Evolutionary conservation across 2,888 invertebrate genomes (phyloP).

Genomic region (Netelia fuscicornis): DNA sequence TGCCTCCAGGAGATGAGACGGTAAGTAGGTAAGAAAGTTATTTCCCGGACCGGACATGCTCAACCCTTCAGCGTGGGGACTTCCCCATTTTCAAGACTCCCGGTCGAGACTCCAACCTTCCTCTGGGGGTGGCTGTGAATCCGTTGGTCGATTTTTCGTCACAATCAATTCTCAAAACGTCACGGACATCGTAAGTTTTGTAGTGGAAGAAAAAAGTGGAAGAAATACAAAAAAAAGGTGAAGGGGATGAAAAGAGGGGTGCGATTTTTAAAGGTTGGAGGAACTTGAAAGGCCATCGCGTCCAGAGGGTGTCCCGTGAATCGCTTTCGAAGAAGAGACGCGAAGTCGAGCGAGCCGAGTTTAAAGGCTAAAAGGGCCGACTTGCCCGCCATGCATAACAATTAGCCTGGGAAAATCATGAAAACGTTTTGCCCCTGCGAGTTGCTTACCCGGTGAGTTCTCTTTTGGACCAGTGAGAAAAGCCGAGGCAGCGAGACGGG

Average conservation of each 20-base stretch:
- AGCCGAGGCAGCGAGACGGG: slow-evolving; percentile 41
- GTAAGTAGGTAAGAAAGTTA: slow-evolving; percentile 85
- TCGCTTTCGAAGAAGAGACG: slow-evolving; percentile 35
- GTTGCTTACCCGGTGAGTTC: slow-evolving; percentile 6
- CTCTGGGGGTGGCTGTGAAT: background rate
- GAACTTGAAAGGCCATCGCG: slow-evolving; percentile 33
- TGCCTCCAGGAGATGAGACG: slow-evolving; percentile 84
- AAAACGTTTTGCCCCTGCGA: slow-evolving; percentile 80
- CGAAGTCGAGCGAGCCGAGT: slow-evolving; percentile 70
- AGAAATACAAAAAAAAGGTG: slow-evolving; percentile 41
- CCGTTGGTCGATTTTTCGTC: slow-evolving; percentile 26
- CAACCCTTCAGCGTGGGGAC: slow-evolving; percentile 79
- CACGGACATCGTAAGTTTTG: slow-evolving; percentile 11
- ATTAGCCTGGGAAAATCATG: slow-evolving; percentile 84
- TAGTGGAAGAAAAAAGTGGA: slow-evolving; percentile 14
- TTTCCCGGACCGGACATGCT: slow-evolving; percentile 84
- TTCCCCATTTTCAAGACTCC: slow-evolving; percentile 17
- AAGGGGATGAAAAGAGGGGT: slow-evolving; percentile 52
- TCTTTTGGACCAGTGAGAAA: slow-evolving; percentile 41
- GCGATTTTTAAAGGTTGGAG: slow-evolving; percentile 57
- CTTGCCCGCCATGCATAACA: slow-evolving; percentile 84
- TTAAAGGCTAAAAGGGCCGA: slow-evolving; percentile 79
- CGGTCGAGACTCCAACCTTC: background rate
- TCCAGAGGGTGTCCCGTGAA: slow-evolving; percentile 20
- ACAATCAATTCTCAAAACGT: background rate